Evolutionary conservation across 2,113 vertebrate species (phyloP), one percentile per base, ranked within the genome.

Genomic region (Vanacampus margaritifer): DNA sequence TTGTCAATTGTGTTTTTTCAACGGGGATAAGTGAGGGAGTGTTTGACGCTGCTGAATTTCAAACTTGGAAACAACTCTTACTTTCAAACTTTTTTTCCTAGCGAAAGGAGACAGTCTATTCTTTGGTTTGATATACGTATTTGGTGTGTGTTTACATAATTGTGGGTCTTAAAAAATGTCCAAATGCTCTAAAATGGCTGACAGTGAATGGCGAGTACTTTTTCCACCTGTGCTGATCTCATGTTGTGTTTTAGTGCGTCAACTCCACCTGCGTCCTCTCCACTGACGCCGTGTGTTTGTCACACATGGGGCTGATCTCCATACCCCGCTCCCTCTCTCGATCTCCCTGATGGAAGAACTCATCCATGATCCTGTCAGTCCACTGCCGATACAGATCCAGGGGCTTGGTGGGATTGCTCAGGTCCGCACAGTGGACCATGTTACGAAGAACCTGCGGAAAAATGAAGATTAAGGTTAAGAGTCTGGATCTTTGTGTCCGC

Each of bases 301-400:
- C 97, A 24, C 96, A 99, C 97, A 98, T 99, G 0, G 97, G 96
- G 74, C 97, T 99, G 79, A 99, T 97, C 73, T 99, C 97, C 95
- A 99, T 99, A 5, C 97, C 97, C 1, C 94, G 90, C 70, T 98
- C 96, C 53, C 96, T 73, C 76, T 99, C 97, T 35, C 95, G 91
- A 91, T 99, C 97, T 51, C 97, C 97, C 84, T 99, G 97, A 75
- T 98, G 96, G 91, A 98, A 99, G 90, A 99, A 99, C 80, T 99
- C 97, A 3, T 98, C 94, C 96, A 99, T 98, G 90, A 99, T 98
- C 65, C 97, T 91, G 89, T 98, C 94, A 0, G 96, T 99, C 97
- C 97, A 99, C 81, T 99, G 96, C 13, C 94, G 91, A 88, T 99
- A 99, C 58, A 99, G 85, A 70, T 97, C 96, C 90, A 99, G 89